Percentiles rank a stretch among this genome's conserved stretches.
Conservation (phyloP, 1,140 invertebrate species). For the Megalopta genalis region DNA sequence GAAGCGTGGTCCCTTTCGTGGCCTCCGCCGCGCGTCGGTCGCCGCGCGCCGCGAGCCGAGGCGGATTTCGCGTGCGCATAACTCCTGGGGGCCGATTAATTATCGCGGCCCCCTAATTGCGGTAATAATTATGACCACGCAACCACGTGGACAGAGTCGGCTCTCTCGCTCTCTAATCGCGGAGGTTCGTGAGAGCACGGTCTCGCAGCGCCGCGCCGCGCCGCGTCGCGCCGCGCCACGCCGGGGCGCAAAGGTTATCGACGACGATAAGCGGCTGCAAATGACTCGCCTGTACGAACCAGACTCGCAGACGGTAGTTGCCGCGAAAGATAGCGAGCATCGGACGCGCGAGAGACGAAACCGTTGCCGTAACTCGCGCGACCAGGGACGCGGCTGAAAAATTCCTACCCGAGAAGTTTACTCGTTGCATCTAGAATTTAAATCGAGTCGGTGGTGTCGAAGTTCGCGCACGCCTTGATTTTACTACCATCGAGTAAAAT, state of each 20-base stretch:
- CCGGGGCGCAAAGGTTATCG: background rate
- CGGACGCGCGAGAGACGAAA: no score
- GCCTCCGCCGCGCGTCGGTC: slow-evolving; percentile 22
- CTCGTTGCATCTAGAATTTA: no score
- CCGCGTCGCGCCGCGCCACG: background rate
- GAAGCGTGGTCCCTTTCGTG: slow-evolving; percentile 44
- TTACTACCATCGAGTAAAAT: no score
- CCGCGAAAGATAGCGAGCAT: no score
- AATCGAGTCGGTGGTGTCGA: no score
- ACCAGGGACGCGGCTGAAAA: no score
- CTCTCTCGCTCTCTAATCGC: slow-evolving; percentile 9
- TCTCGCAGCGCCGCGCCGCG: background rate
- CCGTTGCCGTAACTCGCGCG: no score
- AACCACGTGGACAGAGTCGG: slow-evolving; percentile 20
- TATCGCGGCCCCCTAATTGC: slow-evolving; percentile 66
- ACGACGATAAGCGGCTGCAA: background rate
- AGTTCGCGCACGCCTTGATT: no score
- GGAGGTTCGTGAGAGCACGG: background rate
- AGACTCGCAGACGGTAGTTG: background rate
- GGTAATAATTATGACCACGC: slow-evolving; percentile 65
- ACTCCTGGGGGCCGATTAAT: slow-evolving; percentile 69
- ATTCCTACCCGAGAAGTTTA: no score
- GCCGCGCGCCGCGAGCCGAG: background rate
- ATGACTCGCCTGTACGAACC: background rate
- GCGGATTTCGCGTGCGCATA: slow-evolving; percentile 58